Evolutionary conservation across 2,113 vertebrate genomes (phyloP), one percentile per base, ranked within the genome.

Genomic region (Semnornis frantzii): DNA sequence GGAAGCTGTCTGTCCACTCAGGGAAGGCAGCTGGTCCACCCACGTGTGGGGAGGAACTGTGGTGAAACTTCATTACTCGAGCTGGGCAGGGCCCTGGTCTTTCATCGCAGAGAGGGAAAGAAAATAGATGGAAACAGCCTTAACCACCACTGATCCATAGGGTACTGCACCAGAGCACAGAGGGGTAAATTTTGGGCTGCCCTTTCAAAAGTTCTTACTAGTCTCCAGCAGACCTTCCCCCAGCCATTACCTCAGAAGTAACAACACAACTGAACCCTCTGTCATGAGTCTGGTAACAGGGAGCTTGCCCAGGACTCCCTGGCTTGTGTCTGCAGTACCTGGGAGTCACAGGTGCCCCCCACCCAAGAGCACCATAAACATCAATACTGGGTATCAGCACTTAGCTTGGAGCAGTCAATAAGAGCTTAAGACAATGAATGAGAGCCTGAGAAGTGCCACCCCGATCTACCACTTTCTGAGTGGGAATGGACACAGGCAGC

Each of bases 81-180:
- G 66, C 11, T 64, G 46, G 33, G 37, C 46, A 65, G 34, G 57
- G 48, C 28, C 59, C 34, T 50, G 16, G 18, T 6, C 65, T 92
- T 90, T 52, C 62, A 54, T 82, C 70, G 91, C 44, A 34, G 8
- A 21, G 15, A 6, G 39, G 30, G 10, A 19, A 6, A 28, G 19
- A 39, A 78, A 86, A 28, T 2, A 30, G 25, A 71, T 37, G 57
- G 60, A 70, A 94, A 60, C 23, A 77, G 64, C 31, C 31, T 72
- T n/a, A 68, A 64, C 59, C 30, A 1, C 72, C 5, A 24, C 78
- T 82, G 87, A 77, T 89, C 89, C 84, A 82, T 37, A 71, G 57
- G 75, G 37, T 89, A 63, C 60, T 85, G 64, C 87, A 83, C 30
- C 33, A 75, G 85, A 71, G 68, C 82, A 87, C 82, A 82, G 19